Conservation (phyloP, 2,113 vertebrate species). For the Burhinus bistriatus region DNA sequence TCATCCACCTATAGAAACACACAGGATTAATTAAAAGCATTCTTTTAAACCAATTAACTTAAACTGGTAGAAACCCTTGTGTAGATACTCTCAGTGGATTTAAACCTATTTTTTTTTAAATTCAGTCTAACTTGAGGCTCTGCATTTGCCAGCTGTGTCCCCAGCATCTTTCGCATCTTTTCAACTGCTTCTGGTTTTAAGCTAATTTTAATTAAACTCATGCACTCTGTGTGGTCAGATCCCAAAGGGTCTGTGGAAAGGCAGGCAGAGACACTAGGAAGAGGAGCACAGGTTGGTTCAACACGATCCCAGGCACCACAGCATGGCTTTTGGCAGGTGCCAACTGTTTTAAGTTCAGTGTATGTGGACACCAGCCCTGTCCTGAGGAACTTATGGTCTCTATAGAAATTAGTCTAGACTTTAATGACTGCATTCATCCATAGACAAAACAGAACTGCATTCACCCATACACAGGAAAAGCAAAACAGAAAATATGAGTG, state of each 20-base stretch:
- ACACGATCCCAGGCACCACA: background rate
- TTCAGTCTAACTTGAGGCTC: conserved; percentile 27
- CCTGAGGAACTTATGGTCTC: background rate
- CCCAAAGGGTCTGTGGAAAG: background rate
- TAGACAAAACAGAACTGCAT: background rate
- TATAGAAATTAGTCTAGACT: background rate
- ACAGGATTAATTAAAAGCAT: conserved; percentile 55
- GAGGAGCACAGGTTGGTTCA: background rate
- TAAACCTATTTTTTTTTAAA: background rate
- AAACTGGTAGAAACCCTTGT: conserved; percentile 12
- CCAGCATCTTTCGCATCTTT: background rate
- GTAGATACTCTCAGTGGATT: conserved; percentile 30
- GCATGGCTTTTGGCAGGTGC: background rate
- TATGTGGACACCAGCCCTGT: background rate
- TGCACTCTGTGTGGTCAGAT: background rate
- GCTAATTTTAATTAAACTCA: conserved; percentile 53
- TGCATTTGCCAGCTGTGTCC: conserved; percentile 37
- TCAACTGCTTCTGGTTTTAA: conserved; percentile 9
- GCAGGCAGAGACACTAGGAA: background rate
- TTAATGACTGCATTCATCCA: background rate
- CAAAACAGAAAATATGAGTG: background rate
- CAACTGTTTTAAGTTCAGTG: background rate
- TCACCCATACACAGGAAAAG: background rate
- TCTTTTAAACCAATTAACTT: conserved; percentile 57
- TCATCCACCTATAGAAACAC: background rate